A percentile compares a stretch with the other conserved stretches of the same genome.
Evolutionary conservation across 2,113 vertebrate species (phyloP).

Genomic region (Cochlearius cochlearius): DNA sequence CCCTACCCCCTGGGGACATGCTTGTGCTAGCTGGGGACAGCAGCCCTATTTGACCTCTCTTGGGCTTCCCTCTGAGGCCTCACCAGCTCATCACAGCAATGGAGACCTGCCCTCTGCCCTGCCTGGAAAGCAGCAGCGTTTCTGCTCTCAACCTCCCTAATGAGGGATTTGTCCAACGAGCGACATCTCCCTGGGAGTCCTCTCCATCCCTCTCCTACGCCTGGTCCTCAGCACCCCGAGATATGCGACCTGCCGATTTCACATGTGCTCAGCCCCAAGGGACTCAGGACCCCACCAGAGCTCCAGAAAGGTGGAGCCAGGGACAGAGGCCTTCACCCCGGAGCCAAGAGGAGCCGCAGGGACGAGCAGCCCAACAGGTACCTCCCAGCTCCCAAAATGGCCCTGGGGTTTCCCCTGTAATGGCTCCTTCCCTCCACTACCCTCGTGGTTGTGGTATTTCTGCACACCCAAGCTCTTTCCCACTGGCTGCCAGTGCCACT

Average conservation of each 20-base stretch:
- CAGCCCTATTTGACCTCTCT: neutral
- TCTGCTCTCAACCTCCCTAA: neutral
- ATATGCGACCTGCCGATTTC: rapidly evolving
- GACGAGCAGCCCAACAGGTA: rapidly evolving
- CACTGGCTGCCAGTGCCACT: rapidly evolving
- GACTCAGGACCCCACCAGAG: rapidly evolving
- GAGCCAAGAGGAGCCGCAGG: neutral
- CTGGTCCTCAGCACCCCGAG: neutral
- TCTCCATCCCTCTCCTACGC: neutral
- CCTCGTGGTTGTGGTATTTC: rapidly evolving
- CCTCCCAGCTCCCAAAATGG: neutral
- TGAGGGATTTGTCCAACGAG: neutral
- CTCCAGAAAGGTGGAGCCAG: neutral
- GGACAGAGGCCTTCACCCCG: rapidly evolving
- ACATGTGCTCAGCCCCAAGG: rapidly evolving
- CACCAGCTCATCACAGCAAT: neutral
- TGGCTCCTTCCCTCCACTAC: neutral
- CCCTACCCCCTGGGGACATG: neutral
- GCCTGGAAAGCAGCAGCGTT: neutral
- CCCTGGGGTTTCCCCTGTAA: neutral
- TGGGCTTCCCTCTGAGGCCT: neutral
- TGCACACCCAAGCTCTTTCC: neutral
- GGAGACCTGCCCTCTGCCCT: neutral
- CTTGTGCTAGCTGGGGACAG: neutral
- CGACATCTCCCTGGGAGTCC: neutral